Evolutionary conservation across 2,113 vertebrate genomes (phyloP), one percentile per base, ranked within the genome.

Genomic region (Thomomys bottae): DNA sequence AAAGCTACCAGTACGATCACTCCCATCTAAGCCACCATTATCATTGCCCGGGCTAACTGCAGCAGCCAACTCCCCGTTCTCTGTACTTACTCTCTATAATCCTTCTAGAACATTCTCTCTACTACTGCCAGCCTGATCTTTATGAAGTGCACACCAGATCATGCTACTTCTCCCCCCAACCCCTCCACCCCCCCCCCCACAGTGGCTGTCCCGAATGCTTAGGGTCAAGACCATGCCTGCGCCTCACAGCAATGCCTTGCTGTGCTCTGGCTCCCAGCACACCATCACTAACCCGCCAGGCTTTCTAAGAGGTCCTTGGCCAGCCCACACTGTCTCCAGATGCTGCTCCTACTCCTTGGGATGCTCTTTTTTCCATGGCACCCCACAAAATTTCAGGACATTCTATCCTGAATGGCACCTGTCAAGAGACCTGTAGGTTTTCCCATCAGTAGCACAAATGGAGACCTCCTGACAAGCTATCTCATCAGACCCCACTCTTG

Each of bases 31-130:
- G 61, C 54, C 45, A 30, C 49, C 21, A 0, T 36, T 59, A 42
- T 42, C n/a, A 67, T 42, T 80, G 24, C 26, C 66, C 78, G 36
- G 45, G 54, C n/a, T 54, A 24, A 21, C 70, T 73, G 3, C 15
- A 24, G 26, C 1, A 30, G 23, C 45, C 36, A 88, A 21, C 36
- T 38, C 8, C 21, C 24, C 54, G 21, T 11, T 79, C 70, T 75
- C 42, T 4, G 15, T 18, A 2, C 30, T 42, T 76, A 21, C 17
- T 82, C 54, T 87, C 38, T 45, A 32, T n/a, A 54, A 26, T 4
- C 26, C 45, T 96, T 86, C 72, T 49, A 54, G 87, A 92, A 80
- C 26, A 63, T 88, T 90, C 68, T 92, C 24, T 49, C 45, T 38
- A 36, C 20, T 66, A 20, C 3, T 78, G 10, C 20, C n/a, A 68